Evolutionary conservation across 2,113 vertebrate species (phyloP).

Genomic region (Todiramphus saurophagus): DNA sequence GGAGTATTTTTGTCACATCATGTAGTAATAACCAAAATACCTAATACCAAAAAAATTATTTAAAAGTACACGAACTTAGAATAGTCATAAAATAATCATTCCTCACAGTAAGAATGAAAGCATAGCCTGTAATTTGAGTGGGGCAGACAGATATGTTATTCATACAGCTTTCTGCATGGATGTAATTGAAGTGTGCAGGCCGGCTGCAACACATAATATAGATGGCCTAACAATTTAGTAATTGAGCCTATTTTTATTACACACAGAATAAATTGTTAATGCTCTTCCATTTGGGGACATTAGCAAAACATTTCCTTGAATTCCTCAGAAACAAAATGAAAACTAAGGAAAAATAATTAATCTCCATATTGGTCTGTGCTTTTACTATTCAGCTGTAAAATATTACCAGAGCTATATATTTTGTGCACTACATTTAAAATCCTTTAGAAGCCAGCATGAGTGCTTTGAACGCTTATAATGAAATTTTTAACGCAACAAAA

Average conservation of each 20-base stretch:
- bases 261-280: background rate
- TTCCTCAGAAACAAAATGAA: background rate
- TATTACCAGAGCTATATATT: background rate
- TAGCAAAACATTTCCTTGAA: background rate
- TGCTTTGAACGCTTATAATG: background rate
- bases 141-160: background rate
- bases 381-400: background rate
- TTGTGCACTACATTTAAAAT: background rate
- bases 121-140: background rate
- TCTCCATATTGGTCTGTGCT: background rate
- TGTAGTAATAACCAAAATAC: background rate
- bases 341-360: background rate
- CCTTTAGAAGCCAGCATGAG: background rate
- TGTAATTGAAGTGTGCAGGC: background rate
- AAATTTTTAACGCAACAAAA: background rate
- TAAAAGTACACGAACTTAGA: background rate
- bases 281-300: background rate
- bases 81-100: background rate
- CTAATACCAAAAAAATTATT: background rate
- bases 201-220: background rate
- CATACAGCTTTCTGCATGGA: background rate
- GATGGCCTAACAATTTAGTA: background rate
- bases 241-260: background rate
- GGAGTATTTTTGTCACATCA: background rate
- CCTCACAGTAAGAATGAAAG: background rate